Conservation (phyloP, 1,140 invertebrate species). For the Cherax quadricarinatus region DNA sequence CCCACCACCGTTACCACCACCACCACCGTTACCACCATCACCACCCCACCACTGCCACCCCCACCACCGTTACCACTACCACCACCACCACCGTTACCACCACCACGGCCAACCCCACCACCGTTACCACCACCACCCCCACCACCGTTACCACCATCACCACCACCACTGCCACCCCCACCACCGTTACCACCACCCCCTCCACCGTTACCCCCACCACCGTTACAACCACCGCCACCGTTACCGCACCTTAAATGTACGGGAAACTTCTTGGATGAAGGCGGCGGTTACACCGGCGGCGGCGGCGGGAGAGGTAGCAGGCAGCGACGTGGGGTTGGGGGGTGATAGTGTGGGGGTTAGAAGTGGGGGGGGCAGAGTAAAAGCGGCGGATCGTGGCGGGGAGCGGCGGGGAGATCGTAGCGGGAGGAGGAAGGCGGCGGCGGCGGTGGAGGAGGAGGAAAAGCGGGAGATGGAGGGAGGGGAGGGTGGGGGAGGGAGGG, state of each 20-base stretch:
- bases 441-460: not conserved
- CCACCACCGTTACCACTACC: not conserved
- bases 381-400: not conserved
- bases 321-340: no score
- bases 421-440: not conserved
- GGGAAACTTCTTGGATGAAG: no score
- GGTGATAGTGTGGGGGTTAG: not conserved
- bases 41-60: not conserved
- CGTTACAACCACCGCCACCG: not conserved
- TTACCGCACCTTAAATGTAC: not conserved
- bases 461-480: not conserved
- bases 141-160: no score
- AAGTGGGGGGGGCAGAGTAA: not conserved
- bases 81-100: not conserved
- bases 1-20: no score
- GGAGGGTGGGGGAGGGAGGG: conserved; percentile 2
- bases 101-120: not conserved
- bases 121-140: no score
- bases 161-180: not conserved
- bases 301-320: no score
- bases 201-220: not conserved
- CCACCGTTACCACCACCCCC: not conserved
- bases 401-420: not conserved
- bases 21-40: no score
- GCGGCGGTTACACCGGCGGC: no score